These are phyloP conservation scores for Drosophila paramelanica DNA, from an alignment of 2,888 invertebrate species.

Conservation along the genomic window DNA sequence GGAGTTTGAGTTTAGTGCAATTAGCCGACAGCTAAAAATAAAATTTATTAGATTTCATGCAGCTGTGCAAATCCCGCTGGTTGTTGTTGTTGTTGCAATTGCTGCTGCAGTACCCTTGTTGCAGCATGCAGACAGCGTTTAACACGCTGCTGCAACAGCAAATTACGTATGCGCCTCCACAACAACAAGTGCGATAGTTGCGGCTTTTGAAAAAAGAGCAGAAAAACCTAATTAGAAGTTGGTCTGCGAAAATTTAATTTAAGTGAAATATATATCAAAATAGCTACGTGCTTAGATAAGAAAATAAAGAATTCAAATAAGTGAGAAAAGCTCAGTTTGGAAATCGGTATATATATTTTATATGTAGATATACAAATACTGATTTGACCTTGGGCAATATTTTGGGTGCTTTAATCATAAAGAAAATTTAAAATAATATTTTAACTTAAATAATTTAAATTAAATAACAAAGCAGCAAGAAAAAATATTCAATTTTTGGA, in stretches of 20 bases:
- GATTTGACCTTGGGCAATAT: too few species aligned
- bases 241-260: constrained; percentile 11
- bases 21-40: constrained; percentile 76
- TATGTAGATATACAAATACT: too few species aligned
- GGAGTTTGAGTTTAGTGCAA: constrained; percentile 45
- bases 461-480: too few species aligned
- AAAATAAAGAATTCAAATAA: too few species aligned
- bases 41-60: constrained; percentile 71
- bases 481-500: too few species aligned
- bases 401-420: too few species aligned
- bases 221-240: constrained; percentile 1
- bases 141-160: constrained; percentile 32
- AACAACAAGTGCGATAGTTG: constrained; percentile 39
- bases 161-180: constrained; percentile 4
- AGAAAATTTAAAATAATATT: too few species aligned
- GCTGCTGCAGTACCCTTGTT: constrained; percentile 27
- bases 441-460: too few species aligned
- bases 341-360: neutral
- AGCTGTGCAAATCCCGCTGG: constrained; percentile 41
- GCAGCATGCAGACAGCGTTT: constrained; percentile 29
- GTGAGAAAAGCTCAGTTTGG: neutral
- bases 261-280: neutral
- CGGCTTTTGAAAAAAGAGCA: neutral
- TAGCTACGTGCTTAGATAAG: neutral
- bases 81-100: constrained; percentile 9